Conservation (phyloP, 2,797 vertebrate species). For the Australoheros facetus region DNA sequence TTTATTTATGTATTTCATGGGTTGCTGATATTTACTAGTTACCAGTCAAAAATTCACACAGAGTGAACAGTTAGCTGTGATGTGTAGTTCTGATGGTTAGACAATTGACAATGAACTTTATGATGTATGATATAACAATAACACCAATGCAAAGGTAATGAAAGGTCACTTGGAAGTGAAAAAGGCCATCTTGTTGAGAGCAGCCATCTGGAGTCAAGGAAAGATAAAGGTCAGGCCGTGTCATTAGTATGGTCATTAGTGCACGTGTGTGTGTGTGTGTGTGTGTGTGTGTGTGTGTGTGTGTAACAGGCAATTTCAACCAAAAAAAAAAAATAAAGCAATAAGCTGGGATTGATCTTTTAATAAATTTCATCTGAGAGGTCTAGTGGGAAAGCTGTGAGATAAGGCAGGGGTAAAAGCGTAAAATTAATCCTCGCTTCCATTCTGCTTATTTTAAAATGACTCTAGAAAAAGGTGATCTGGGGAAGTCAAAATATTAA, state of each 20-base stretch:
- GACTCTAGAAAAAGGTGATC: not conserved
- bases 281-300: not conserved
- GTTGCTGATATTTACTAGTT: not conserved
- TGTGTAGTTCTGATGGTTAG: not conserved
- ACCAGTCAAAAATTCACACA: not conserved
- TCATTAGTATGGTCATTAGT: slow-evolving; percentile 9
- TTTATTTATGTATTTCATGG: not conserved
- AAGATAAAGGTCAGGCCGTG: slow-evolving; percentile 43
- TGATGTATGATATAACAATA: not conserved
- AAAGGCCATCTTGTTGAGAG: slow-evolving; percentile 31
- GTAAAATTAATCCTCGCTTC: slow-evolving; percentile 10
- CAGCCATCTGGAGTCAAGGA: slow-evolving; percentile 7
- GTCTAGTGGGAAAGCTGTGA: not conserved
- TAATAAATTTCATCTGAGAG: not conserved
- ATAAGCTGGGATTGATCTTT: slow-evolving; percentile 1
- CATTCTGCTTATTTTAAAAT: slow-evolving; percentile 8
- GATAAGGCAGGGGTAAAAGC: not conserved
- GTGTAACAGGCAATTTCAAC: not conserved
- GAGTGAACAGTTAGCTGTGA: not conserved
- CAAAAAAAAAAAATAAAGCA: not conserved
- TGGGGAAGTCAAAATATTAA: not conserved
- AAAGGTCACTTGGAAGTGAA: slow-evolving; percentile 46
- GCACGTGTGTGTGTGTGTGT: not conserved
- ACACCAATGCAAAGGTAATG: slow-evolving; percentile 12
- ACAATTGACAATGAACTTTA: slow-evolving; percentile 26